Evolutionary conservation across 2,888 invertebrate genomes (phyloP).

Genomic region (Ditula angustiorana): DNA sequence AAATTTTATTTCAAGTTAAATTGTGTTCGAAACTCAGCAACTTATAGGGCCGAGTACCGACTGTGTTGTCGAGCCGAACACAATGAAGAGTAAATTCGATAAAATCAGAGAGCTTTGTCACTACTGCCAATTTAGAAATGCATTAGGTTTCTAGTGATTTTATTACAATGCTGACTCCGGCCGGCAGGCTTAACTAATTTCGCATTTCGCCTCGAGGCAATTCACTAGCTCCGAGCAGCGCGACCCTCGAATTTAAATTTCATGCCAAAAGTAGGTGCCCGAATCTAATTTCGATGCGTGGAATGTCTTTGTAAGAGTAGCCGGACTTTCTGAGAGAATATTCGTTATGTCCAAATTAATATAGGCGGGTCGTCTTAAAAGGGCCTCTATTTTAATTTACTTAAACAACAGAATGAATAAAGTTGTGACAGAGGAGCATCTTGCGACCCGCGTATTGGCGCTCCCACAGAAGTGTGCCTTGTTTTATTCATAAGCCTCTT

Average conservation of each 20-base stretch:
- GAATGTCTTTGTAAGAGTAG: slow-evolving; percentile 33
- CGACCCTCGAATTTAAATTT: slow-evolving; percentile 29
- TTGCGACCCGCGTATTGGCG: slow-evolving; percentile 63
- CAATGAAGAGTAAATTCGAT: slow-evolving; percentile 46
- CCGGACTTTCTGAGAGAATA: slow-evolving; percentile 18
- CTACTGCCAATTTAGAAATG: slow-evolving; percentile 65
- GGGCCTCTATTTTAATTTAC: slow-evolving; percentile 67
- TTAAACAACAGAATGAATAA: slow-evolving; percentile 73
- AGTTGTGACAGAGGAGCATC: slow-evolving; percentile 63
- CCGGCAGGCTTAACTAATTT: slow-evolving; percentile 19
- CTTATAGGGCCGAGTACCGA: slow-evolving; percentile 47
- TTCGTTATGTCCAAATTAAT: slow-evolving; percentile 39
- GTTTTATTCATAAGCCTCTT: slow-evolving; percentile 82
- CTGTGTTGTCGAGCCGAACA: slow-evolving; percentile 16
- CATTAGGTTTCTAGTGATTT: slow-evolving; percentile 56
- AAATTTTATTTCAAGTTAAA: slow-evolving; percentile 84
- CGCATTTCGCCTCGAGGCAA: slow-evolving; percentile 28
- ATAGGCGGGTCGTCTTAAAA: slow-evolving; percentile 39
- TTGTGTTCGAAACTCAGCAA: slow-evolving; percentile 77
- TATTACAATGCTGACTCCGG: slow-evolving; percentile 46
- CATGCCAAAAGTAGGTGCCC: slow-evolving; percentile 27
- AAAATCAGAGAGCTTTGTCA: slow-evolving; percentile 69
- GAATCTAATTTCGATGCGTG: slow-evolving; percentile 39
- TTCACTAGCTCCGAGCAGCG: slow-evolving; percentile 1
- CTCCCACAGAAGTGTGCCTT: slow-evolving; percentile 61